Percentiles rank a stretch among this genome's conserved stretches.
Conservation (phyloP, 2,888 invertebrate species). For the Trissolcus japonicus region DNA sequence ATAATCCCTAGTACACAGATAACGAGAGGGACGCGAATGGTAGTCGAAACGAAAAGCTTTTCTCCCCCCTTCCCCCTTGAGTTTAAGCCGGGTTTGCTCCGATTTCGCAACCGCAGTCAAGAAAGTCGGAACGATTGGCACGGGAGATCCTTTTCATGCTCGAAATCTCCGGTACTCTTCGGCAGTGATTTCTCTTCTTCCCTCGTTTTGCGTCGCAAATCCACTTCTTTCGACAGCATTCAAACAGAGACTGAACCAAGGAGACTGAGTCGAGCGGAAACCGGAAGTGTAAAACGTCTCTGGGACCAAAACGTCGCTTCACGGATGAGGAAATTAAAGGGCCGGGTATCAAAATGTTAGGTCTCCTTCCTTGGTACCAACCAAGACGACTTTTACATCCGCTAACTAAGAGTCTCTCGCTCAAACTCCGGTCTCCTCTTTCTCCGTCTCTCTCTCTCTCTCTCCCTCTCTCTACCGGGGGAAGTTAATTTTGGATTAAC, state of each 20-base stretch:
- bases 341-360: slow-evolving; percentile 26
- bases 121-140: slow-evolving; percentile 42
- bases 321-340: slow-evolving; percentile 1
- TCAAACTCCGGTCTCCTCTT: slow-evolving; percentile 6
- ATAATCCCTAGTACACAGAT: slow-evolving; percentile 57
- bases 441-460: not conserved
- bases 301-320: not conserved
- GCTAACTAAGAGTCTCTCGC: slow-evolving; percentile 35
- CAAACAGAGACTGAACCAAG: slow-evolving; percentile 1
- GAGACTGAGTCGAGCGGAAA: slow-evolving; percentile 24
- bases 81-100: slow-evolving; percentile 63
- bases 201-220: slow-evolving; percentile 26
- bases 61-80: slow-evolving; percentile 1
- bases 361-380: not conserved
- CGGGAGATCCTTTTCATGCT: slow-evolving; percentile 52
- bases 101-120: slow-evolving; percentile 56
- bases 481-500: too few relatives aligned
- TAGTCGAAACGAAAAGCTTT: slow-evolving; percentile 58
- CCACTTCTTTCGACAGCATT: slow-evolving; percentile 1
- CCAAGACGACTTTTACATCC: slow-evolving; percentile 28
- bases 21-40: slow-evolving; percentile 53
- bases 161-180: slow-evolving; percentile 56
- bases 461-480: not conserved
- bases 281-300: slow-evolving; percentile 32
- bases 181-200: slow-evolving; percentile 50